Evolutionary conservation across 2,113 vertebrate species (phyloP).

Genomic region (Gila orcuttii): DNA sequence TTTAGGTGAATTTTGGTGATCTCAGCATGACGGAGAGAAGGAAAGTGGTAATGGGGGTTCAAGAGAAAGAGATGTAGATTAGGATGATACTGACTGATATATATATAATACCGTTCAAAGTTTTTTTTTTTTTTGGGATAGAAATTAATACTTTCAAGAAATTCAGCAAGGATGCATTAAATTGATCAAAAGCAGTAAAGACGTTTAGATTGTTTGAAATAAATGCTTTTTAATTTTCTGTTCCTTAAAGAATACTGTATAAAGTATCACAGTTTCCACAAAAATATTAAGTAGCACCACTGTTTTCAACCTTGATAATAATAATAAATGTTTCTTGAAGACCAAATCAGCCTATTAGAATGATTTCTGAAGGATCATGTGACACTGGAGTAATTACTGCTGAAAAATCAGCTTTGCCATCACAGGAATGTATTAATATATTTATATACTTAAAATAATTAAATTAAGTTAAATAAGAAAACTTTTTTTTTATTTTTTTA

Average conservation of each 20-base stretch:
- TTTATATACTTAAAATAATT: not conserved
- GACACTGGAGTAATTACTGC: not conserved
- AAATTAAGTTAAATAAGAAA: not conserved
- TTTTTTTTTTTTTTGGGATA: not conserved
- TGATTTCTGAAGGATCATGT: not conserved
- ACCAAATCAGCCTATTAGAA: not conserved
- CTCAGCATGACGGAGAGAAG: no score
- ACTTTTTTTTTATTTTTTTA: not conserved
- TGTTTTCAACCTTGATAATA: not conserved
- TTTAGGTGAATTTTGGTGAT: no score
- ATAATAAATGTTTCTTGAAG: not conserved
- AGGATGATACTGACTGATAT: no score
- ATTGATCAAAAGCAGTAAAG: not conserved
- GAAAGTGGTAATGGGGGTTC: no score
- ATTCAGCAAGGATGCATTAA: not conserved
- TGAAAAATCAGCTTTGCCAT: no score
- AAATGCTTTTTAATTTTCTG: not conserved
- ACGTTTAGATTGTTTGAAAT: not conserved
- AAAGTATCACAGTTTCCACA: not conserved
- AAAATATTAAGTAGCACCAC: not conserved
- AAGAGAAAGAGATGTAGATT: no score
- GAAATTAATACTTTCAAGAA: not conserved
- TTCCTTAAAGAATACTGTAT: not conserved
- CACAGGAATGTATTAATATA: no score
- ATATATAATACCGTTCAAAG: not conserved